phyloP scores from a whole-genome alignment of 1,140 invertebrate species.

The Cataglyphis hispanica region DNA sequence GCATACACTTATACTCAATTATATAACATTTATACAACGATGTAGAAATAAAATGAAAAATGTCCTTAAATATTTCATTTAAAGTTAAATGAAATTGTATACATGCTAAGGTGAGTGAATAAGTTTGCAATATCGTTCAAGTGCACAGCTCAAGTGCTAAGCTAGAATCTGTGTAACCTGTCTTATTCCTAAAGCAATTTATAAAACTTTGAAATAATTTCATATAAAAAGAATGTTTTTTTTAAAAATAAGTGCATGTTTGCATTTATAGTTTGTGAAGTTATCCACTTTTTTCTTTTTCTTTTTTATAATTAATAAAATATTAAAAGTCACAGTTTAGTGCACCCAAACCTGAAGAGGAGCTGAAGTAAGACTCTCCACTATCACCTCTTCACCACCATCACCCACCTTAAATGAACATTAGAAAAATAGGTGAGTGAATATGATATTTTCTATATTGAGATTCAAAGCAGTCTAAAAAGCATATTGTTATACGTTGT shows the following conservation, averaged over 20 bases:
- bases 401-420: slow-evolving; percentile 80
- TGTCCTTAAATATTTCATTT: not conserved
- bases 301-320: slow-evolving; percentile 50
- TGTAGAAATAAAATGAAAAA: slow-evolving; percentile 16
- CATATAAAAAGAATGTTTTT: slow-evolving; percentile 37
- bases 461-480: slow-evolving; percentile 51
- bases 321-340: slow-evolving; percentile 70
- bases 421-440: slow-evolving; percentile 65
- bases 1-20: slow-evolving; percentile 36
- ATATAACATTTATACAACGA: slow-evolving; percentile 9
- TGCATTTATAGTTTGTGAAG: slow-evolving; percentile 69
- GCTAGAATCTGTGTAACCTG: slow-evolving; percentile 57
- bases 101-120: slow-evolving; percentile 66
- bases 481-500: slow-evolving; percentile 46
- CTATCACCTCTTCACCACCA: slow-evolving; percentile 79
- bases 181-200: slow-evolving; percentile 57
- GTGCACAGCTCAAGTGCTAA: slow-evolving; percentile 65
- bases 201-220: slow-evolving; percentile 55
- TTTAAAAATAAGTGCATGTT: slow-evolving; percentile 69
- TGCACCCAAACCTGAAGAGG: slow-evolving; percentile 79
- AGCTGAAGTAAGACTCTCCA: slow-evolving; percentile 80
- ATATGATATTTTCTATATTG: slow-evolving; percentile 34
- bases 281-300: slow-evolving; percentile 25
- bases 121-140: slow-evolving; percentile 30
- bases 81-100: slow-evolving; percentile 34